Conservation (phyloP, 2,113 vertebrate genomes). For the Phylloscopus whistleri region DNA sequence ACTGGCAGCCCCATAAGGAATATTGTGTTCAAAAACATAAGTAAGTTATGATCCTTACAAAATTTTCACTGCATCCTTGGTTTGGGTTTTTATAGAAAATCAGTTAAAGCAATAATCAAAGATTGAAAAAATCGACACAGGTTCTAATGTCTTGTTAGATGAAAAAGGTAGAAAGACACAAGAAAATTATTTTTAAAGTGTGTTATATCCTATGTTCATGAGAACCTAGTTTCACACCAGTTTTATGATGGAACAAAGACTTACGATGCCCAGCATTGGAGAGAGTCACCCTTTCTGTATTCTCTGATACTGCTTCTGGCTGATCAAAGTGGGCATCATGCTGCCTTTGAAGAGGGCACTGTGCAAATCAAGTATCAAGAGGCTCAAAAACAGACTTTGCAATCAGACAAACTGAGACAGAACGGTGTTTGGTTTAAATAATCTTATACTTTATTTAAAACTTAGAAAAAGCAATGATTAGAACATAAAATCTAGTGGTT, state of each 20-base stretch:
- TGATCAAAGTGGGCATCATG: accelerated
- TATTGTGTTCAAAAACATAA: neutral
- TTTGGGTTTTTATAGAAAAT: neutral
- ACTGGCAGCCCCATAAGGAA: neutral
- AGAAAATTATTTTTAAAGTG: neutral
- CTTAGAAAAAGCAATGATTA: neutral
- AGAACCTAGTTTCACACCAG: neutral
- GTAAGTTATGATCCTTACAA: neutral
- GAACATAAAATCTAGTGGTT: neutral
- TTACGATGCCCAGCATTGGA: neutral
- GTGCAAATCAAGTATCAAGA: neutral
- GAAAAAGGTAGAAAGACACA: neutral
- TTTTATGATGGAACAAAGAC: neutral
- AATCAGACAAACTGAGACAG: neutral
- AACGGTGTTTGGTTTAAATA: neutral
- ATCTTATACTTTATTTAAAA: neutral
- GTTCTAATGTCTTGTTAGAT: neutral
- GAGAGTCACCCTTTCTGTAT: neutral
- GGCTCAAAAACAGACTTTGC: neutral
- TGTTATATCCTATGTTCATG: neutral
- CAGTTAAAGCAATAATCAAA: neutral
- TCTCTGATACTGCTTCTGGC: neutral
- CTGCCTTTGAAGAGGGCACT: neutral
- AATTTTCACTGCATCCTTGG: neutral
- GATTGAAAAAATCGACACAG: neutral